Percentiles rank a stretch among this genome's conserved stretches.
These are phyloP conservation scores for Prenolepis imparis DNA, from an alignment of 2,888 invertebrate genomes.

Conservation along the genomic window DNA sequence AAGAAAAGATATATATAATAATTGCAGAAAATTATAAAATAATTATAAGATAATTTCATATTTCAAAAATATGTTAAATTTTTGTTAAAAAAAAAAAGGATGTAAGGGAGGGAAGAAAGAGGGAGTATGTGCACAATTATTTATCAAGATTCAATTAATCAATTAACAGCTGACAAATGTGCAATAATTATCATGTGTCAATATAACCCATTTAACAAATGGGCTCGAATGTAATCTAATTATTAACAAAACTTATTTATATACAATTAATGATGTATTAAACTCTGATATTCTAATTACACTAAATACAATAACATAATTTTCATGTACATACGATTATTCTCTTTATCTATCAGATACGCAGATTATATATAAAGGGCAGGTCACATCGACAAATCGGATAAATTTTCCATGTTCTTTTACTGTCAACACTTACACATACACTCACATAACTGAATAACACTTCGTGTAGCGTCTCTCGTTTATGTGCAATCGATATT, in stretches of 20 bases:
- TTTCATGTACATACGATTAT: not conserved
- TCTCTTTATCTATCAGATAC: not conserved
- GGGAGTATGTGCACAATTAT: not conserved
- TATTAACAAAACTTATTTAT: slow-evolving; percentile 12
- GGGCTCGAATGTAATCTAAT: not conserved
- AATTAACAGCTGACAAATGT: slow-evolving; percentile 1
- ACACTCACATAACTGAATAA: not conserved
- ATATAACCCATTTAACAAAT: slow-evolving; percentile 33
- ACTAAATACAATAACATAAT: not conserved
- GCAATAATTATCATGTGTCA: slow-evolving; percentile 13
- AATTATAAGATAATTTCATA: not conserved
- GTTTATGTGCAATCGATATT: slow-evolving; percentile 70
- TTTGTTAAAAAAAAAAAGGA: not conserved
- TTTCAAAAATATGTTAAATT: not conserved
- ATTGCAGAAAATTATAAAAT: not conserved
- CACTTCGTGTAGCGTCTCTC: not conserved
- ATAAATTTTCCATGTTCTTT: not conserved
- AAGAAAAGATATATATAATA: not conserved
- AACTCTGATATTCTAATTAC: slow-evolving; percentile 5
- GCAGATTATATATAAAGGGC: not conserved
- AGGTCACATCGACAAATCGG: not conserved
- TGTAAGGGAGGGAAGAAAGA: not conserved
- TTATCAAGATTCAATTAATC: not conserved
- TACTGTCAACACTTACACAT: not conserved
- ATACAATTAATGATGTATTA: slow-evolving; percentile 10